Base-by-base conservation (phyloP, 2,888 invertebrate genomes). In the Aproaerema taeniolella region DNA sequence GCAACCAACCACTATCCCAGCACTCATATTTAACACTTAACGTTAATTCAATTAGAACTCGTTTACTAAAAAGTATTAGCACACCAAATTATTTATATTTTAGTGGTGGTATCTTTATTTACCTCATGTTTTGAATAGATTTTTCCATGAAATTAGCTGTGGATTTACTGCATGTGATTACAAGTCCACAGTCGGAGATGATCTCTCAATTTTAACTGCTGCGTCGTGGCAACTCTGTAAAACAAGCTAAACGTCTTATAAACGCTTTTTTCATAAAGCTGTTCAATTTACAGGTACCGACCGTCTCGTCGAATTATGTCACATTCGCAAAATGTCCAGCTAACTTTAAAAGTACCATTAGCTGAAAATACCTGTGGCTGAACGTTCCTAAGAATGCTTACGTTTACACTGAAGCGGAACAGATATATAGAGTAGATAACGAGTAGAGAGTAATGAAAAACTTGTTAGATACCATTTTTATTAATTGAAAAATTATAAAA, bases 11-110 rank as follows among this genome's bases (percentile, higher is more conserved):
- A 53, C 51, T 52, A 50, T 54, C 49, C 57, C 47, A 52, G 39
- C 45, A 50, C 40, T 43, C 46, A 42, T 24, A 16, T 31, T 17
- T 31, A 32, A 37, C 25, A 39, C 13, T 11, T 54, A 41, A 50
- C 53, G 61, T 62, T 67, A 65, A 64, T 69, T 61, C 68, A 71
- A 66, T n/a, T n/a, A 65, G 53, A 61, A 67, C 64, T 60, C 63
- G 55, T 59, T 59, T 62, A 53, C 61, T 67, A 64, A 73, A 35
- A 80, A 83, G 82, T 83, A 85, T 83, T 83, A 81, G 67, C 63
- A 66, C 73, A 77, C 85, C 85, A 83, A 85, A 82, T 74, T 74
- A 69, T 73, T 65, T 72, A 69, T 76, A 70, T 74, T 69, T 58
- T 67, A 67, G 65, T 64, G 63, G 60, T 67, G 65, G 55, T 52